Percentiles rank a stretch among this genome's conserved stretches.
phyloP scores from a whole-genome alignment of 35 echinoderm and acorn worm genomes.

The Amphiura filiformis region DNA sequence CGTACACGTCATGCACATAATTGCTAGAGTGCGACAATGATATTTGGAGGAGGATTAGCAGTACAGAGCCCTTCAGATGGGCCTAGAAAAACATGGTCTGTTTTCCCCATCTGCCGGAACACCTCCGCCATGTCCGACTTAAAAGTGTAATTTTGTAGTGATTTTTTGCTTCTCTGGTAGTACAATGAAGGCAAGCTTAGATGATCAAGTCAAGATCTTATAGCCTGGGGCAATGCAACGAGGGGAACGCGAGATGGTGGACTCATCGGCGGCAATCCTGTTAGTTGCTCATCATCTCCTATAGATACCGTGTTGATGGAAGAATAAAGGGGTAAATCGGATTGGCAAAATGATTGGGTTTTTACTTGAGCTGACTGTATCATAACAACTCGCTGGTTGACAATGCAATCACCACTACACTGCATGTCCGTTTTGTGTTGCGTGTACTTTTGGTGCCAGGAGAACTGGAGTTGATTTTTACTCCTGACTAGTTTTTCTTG shows the following conservation, averaged over 20 bases:
- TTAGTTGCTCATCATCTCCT: slow-evolving; percentile 2
- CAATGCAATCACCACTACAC: neutral
- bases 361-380: neutral
- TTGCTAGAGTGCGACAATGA: too few relatives aligned
- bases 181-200: too few relatives aligned
- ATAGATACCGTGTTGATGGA: neutral
- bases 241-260: too few relatives aligned
- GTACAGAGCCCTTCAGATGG: neutral
- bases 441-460: neutral
- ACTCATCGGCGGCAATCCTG: neutral
- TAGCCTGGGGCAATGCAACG: too few relatives aligned
- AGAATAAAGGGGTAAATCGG: neutral
- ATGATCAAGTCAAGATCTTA: too few relatives aligned
- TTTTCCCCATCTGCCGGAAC: neutral
- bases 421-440: neutral
- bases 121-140: too few relatives aligned
- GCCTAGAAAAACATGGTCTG: neutral
- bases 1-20: too few relatives aligned
- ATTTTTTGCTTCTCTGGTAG: too few relatives aligned
- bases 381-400: neutral
- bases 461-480: too few relatives aligned
- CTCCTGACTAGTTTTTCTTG: too few relatives aligned
- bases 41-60: neutral
- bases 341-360: neutral
- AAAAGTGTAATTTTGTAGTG: too few relatives aligned